Percentiles rank a stretch among this genome's conserved stretches.
phyloP scores from a whole-genome alignment of 2,888 invertebrate species.

The Branchellion lobata region DNA sequence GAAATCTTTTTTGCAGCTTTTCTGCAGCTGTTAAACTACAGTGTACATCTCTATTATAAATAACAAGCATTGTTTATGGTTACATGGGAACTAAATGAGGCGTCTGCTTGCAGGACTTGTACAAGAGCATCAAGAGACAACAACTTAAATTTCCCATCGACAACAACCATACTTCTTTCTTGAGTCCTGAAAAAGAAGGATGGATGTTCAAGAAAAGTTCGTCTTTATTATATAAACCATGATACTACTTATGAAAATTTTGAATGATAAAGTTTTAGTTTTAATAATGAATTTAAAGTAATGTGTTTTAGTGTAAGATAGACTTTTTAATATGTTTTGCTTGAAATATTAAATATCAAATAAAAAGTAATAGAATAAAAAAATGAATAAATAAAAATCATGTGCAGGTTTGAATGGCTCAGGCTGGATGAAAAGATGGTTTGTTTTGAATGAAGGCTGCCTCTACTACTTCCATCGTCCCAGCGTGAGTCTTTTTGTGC shows the following conservation, averaged over 20 bases:
- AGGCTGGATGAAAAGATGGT: constrained; percentile 96
- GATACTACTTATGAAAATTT: too few relatives aligned
- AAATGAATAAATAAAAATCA: constrained; percentile 13
- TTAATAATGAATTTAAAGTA: background rate
- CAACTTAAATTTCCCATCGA: constrained; percentile 99
- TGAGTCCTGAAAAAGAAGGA: constrained; percentile 97
- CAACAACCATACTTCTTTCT: constrained; percentile 98
- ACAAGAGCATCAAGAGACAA: constrained; percentile 97
- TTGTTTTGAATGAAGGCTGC: constrained; percentile 96
- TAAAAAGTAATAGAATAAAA: background rate
- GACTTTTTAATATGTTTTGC: too few relatives aligned
- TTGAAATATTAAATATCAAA: background rate
- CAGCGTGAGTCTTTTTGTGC: constrained; percentile 67
- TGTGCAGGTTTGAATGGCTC: background rate
- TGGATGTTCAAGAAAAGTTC: constrained; percentile 97
- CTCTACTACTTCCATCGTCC: constrained; percentile 98
- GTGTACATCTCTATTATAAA: too few relatives aligned
- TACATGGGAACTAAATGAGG: background rate
- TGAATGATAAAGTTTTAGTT: too few relatives aligned
- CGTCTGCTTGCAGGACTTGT: constrained; percentile 72
- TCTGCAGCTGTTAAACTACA: too few relatives aligned
- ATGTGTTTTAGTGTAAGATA: too few relatives aligned
- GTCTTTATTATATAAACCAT: background rate
- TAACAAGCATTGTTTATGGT: too few relatives aligned
- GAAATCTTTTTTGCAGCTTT: too few relatives aligned